Evolutionary conservation across 2,888 invertebrate genomes (phyloP), one percentile per base, ranked within the genome.

Genomic region (Slavum lentiscoides): DNA sequence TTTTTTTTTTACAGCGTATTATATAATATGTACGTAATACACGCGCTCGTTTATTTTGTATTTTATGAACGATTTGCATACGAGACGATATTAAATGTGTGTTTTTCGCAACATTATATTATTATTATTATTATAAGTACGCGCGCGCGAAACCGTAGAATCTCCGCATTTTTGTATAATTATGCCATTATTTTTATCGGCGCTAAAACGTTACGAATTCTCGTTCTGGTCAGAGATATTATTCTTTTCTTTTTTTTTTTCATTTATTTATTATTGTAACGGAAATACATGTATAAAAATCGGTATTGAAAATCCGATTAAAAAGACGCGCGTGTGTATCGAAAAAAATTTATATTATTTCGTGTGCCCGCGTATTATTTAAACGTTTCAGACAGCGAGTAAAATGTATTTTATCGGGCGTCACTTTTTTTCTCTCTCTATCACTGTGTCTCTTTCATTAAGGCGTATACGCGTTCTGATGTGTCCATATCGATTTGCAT

Each of bases 161-260:
- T 55, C 17, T 43, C 39, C 23, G 19, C 64, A 11, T 43, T 67
- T 23, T 21, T 11, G 39, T 58, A 66, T 74, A 64, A 74, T 74
- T 74, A 53, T 39, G 55, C 39, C 66, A 39, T 75, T 75, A 75
- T 75, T 66, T 66, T 66, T 23, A 30, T 30, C 30, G 37, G 39
- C 58, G 39, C 39, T 58, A 43, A 66, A 75, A 21, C 58, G 55
- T 30, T 30, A 62, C 64, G 11, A 17, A 55, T n/a, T 39, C 39
- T 43, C 58, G 62, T 19, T 66, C 58, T 59, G 17, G 37, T 72
- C 58, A 55, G 39, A 39, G 55, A 75, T n/a, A n/a, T n/a, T n/a
- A n/a, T n/a, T n/a, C n/a, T n/a, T n/a, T n/a, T n/a, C n/a, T n/a
- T n/a, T n/a, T 23, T 39, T 67, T 58, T 23, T 55, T n/a, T 4